phyloP scores from a whole-genome alignment of 2,888 invertebrate genomes.

The Drosophila siamana region DNA sequence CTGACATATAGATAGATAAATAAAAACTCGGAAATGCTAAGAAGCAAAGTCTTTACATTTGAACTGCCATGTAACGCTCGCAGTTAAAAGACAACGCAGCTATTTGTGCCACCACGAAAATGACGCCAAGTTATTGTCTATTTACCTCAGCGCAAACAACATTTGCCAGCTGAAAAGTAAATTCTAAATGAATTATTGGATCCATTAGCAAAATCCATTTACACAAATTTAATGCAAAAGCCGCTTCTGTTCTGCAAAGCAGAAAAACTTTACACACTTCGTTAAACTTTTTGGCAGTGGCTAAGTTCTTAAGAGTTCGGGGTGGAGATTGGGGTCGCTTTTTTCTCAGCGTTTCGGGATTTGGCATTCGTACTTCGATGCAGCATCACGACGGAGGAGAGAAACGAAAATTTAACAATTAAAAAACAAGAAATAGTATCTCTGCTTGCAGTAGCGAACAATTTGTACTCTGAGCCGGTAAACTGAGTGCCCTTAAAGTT shows the following conservation, averaged over 20 bases:
- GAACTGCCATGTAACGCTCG: conserved; percentile 1
- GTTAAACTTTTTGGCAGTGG: conserved; percentile 74
- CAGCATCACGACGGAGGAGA: conserved; percentile 21
- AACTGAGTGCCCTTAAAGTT: background rate
- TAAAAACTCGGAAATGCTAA: background rate
- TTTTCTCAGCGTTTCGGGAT: conserved; percentile 25
- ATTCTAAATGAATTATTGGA: conserved; percentile 84
- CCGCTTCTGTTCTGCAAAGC: conserved; percentile 55
- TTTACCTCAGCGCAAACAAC: conserved; percentile 75
- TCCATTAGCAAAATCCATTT: conserved; percentile 85
- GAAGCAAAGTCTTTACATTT: background rate
- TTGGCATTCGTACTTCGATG: conserved; percentile 25
- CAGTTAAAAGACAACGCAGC: background rate
- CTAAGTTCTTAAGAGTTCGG: conserved; percentile 30
- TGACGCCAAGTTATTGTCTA: conserved; percentile 64
- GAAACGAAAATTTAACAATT: conserved; percentile 81
- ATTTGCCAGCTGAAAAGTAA: conserved; percentile 77
- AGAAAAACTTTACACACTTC: conserved; percentile 82
- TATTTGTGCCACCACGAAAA: conserved; percentile 58
- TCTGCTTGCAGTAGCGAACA: background rate
- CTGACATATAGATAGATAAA: too few relatives aligned
- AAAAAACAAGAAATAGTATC: conserved; percentile 57
- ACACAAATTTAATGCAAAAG: conserved; percentile 82
- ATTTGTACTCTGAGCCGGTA: background rate
- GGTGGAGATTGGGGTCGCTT: conserved; percentile 2